These are phyloP conservation scores for Vireo griseus DNA, from an alignment of 2,797 vertebrate species.

Conservation along the genomic window DNA sequence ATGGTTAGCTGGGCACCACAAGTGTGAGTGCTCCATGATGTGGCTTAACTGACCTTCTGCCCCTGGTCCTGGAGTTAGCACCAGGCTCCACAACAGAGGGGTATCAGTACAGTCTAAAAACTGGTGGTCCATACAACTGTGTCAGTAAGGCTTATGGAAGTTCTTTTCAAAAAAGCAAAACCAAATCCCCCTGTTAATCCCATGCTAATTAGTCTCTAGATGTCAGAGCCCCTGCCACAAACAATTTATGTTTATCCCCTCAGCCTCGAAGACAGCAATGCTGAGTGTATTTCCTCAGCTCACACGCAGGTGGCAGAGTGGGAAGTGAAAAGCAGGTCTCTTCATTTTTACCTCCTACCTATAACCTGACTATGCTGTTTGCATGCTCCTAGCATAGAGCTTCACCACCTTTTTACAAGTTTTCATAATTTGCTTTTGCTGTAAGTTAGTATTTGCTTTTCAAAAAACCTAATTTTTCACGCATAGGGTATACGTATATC, in stretches of 20 bases:
- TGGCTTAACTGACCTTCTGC: neutral
- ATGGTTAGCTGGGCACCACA: neutral
- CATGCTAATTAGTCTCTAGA: neutral
- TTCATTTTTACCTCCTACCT: neutral
- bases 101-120: neutral
- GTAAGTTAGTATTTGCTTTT: neutral
- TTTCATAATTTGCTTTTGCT: neutral
- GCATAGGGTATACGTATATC: neutral
- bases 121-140: neutral
- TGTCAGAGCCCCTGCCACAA: neutral
- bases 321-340: neutral
- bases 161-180: neutral
- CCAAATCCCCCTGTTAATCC: neutral
- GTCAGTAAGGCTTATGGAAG: neutral
- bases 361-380: neutral
- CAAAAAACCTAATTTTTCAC: neutral
- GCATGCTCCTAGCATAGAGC: neutral
- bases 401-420: neutral
- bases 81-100: neutral
- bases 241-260: neutral
- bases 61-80: neutral
- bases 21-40: rapidly evolving
- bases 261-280: neutral
- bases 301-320: neutral
- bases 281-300: neutral